Percentiles rank a stretch among this genome's conserved stretches.
These are phyloP conservation scores for Nomada ruficornis DNA, from an alignment of 2,888 invertebrate genomes.

Conservation along the genomic window DNA sequence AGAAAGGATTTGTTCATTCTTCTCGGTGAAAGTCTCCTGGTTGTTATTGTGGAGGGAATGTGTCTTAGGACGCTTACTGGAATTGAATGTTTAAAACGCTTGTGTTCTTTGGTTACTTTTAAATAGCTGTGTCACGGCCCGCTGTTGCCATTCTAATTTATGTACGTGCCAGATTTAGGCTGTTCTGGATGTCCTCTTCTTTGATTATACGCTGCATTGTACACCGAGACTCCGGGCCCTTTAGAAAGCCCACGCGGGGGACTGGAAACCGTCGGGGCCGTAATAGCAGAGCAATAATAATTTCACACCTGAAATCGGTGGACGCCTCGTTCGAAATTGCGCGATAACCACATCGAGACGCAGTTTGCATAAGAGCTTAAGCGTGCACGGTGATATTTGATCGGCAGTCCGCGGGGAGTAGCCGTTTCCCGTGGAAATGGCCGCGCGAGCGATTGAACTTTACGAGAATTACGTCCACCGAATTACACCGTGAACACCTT, in stretches of 20 bases:
- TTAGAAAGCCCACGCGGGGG: not conserved
- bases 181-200: not conserved
- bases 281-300: conserved; percentile 31
- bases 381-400: conserved; percentile 57
- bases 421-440: conserved; percentile 52
- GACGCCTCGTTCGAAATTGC: conserved; percentile 38
- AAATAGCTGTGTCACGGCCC: not conserved
- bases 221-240: not conserved
- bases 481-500: conserved; percentile 70
- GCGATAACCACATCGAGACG: conserved; percentile 35
- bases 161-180: too few species aligned
- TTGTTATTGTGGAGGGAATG: not conserved
- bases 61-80: not conserved
- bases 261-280: not conserved
- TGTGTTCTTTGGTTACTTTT: not conserved
- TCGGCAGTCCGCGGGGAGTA: conserved; percentile 49
- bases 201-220: not conserved
- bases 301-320: conserved; percentile 11
- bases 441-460: conserved; percentile 68
- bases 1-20: conserved; percentile 5
- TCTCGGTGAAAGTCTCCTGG: not conserved
- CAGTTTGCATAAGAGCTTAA: conserved; percentile 53
- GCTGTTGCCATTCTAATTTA: too few species aligned
- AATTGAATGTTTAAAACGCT: not conserved
- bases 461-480: conserved; percentile 67